These are phyloP conservation scores for Epirrhoe tristata DNA, from an alignment of 2,888 invertebrate genomes.

Conservation along the genomic window DNA sequence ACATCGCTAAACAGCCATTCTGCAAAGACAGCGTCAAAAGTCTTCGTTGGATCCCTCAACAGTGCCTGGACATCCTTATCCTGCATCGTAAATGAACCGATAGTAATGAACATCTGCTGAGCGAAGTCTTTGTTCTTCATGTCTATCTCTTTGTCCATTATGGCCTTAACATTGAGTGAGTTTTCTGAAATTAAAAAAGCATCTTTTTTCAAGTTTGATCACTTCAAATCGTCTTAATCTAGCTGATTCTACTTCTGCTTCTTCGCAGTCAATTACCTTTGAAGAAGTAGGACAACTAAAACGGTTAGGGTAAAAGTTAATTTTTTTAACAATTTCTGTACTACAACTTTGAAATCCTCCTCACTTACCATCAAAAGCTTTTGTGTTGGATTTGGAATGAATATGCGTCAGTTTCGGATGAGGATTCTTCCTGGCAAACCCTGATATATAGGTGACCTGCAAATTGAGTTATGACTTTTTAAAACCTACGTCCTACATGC, in stretches of 20 bases:
- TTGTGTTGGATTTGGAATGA: constrained; percentile 44
- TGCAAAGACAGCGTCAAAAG: constrained; percentile 58
- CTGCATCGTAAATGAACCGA: constrained; percentile 41
- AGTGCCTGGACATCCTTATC: constrained; percentile 49
- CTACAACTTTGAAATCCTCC: too few species aligned
- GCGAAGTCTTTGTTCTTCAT: constrained; percentile 23
- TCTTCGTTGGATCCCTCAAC: constrained; percentile 50
- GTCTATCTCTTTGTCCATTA: constrained; percentile 48
- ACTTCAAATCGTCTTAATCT: too few species aligned
- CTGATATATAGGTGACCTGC: constrained; percentile 60
- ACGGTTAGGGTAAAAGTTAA: too few species aligned
- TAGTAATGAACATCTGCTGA: constrained; percentile 34
- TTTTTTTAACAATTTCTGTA: too few species aligned
- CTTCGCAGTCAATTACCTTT: too few species aligned
- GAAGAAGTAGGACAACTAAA: too few species aligned
- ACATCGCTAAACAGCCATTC: constrained; percentile 62
- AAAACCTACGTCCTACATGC: too few species aligned
- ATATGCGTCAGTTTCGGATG: constrained; percentile 52
- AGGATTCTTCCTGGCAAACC: constrained; percentile 45
- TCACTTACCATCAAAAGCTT: constrained; percentile 50
- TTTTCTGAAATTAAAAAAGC: constrained; percentile 42
- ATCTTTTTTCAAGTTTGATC: too few species aligned
- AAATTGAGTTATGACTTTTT: not conserved
- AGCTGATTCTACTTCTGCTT: too few species aligned
- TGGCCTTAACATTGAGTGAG: constrained; percentile 44